Evolutionary conservation across 2,888 invertebrate species (phyloP).

Genomic region (Rapana venosa): DNA sequence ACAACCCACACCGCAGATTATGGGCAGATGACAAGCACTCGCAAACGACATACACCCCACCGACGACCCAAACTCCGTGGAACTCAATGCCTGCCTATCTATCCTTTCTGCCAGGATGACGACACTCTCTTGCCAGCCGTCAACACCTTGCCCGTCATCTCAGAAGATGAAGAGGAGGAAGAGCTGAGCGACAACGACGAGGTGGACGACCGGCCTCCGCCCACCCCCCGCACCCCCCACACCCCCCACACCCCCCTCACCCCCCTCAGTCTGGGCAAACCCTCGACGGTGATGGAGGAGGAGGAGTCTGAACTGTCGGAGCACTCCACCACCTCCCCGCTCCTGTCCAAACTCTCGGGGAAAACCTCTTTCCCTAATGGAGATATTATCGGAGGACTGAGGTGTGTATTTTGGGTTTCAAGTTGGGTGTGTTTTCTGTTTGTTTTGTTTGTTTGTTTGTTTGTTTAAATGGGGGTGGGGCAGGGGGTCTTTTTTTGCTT

Average conservation of each 20-base stretch:
- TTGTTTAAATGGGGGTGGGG: background rate
- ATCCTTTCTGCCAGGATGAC: slow-evolving; percentile 57
- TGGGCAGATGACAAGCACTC: no score
- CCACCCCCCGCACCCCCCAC: slow-evolving; percentile 3
- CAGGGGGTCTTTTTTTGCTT: background rate
- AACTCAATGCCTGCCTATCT: background rate
- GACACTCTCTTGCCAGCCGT: slow-evolving; percentile 83
- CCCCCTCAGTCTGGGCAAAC: background rate
- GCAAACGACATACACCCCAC: no score
- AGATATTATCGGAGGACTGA: slow-evolving; percentile 57
- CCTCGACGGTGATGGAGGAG: slow-evolving; percentile 44
- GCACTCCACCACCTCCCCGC: slow-evolving; percentile 55
- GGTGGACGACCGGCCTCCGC: slow-evolving; percentile 15
- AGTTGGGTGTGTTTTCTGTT: no score
- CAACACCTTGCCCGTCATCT: slow-evolving; percentile 92
- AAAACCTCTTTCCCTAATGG: slow-evolving; percentile 61
- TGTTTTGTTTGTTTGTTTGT: background rate
- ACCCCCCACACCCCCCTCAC: background rate
- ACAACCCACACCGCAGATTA: no score
- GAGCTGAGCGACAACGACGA: slow-evolving; percentile 82
- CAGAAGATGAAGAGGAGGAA: slow-evolving; percentile 89
- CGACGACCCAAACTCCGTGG: background rate
- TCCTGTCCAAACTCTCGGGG: slow-evolving; percentile 53
- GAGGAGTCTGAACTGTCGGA: slow-evolving; percentile 47
- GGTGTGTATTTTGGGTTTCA: slow-evolving; percentile 48